Evolutionary conservation across 2,113 vertebrate species (phyloP).

Genomic region (Ptilonorhynchus violaceus): DNA sequence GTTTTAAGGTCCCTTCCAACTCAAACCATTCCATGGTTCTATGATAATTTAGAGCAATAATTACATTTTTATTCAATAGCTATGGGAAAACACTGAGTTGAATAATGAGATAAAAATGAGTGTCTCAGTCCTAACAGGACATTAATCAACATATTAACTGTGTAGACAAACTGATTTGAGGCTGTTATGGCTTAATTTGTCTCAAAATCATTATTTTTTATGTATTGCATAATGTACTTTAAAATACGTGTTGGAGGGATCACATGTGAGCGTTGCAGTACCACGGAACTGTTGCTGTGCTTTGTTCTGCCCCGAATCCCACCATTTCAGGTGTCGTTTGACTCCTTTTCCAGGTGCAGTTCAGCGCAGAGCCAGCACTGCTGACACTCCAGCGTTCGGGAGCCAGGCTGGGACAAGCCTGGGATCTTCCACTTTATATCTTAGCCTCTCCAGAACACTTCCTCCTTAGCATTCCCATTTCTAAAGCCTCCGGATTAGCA

Average conservation of each 20-base stretch:
- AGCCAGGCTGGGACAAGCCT: background rate
- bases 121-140: slow-evolving; percentile 73
- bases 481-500: background rate
- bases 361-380: background rate
- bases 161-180: slow-evolving; percentile 76
- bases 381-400: background rate
- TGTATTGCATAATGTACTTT: slow-evolving; percentile 65
- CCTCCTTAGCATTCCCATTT: accelerated
- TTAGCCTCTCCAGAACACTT: accelerated
- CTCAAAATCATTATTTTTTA: slow-evolving; percentile 77
- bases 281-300: background rate
- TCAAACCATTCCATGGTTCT: background rate
- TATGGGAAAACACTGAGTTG: slow-evolving; percentile 73
- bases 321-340: background rate
- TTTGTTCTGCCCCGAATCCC: background rate
- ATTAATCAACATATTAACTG: slow-evolving; percentile 81
- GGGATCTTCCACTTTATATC: background rate
- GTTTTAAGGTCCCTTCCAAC: background rate
- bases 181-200: slow-evolving; percentile 73
- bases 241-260: slow-evolving; percentile 35
- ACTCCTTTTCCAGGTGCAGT: background rate
- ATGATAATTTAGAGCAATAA: slow-evolving; percentile 72
- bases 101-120: slow-evolving; percentile 80
- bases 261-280: background rate
- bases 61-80: slow-evolving; percentile 77